Percentiles rank a stretch among this genome's conserved stretches.
phyloP scores from a whole-genome alignment of 2,113 vertebrate species.

The Ictalurus furcatus region DNA sequence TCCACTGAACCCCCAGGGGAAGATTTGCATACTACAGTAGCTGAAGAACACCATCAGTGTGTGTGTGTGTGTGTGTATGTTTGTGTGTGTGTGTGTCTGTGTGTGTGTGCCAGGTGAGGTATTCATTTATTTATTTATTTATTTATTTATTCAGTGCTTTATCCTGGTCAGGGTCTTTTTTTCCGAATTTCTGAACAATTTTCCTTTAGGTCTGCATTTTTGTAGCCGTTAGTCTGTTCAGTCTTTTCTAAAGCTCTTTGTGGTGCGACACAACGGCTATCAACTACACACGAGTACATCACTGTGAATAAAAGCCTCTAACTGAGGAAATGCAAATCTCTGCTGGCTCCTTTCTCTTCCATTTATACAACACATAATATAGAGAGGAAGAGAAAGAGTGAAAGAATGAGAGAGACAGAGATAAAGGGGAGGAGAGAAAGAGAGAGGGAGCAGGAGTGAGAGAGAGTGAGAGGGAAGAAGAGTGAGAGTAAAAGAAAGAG shows the following conservation, averaged over 20 bases:
- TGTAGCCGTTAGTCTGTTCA: no score
- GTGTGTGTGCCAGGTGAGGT: not conserved
- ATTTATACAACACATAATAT: not conserved
- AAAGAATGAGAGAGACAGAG: not conserved
- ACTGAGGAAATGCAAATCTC: not conserved
- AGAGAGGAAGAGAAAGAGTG: not conserved
- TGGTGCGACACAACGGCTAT: not conserved
- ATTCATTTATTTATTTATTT: not conserved
- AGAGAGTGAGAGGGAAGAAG: not conserved
- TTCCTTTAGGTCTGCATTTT: not conserved
- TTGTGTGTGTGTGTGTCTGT: no score
- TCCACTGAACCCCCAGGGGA: not conserved
- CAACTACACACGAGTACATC: not conserved
- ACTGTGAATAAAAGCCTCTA: slow-evolving; percentile 5
- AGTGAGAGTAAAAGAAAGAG: not conserved
- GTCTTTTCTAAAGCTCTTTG: not conserved
- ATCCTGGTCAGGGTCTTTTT: not conserved
- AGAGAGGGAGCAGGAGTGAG: not conserved
- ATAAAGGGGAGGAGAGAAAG: not conserved
- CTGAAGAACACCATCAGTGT: not conserved
- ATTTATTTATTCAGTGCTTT: not conserved
- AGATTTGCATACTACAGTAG: not conserved
- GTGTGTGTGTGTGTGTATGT: no score
- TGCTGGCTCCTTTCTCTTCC: not conserved
- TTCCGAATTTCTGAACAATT: not conserved